Base-by-base conservation (phyloP, 2,888 invertebrate genomes). In the Gasteruption jaculator region DNA sequence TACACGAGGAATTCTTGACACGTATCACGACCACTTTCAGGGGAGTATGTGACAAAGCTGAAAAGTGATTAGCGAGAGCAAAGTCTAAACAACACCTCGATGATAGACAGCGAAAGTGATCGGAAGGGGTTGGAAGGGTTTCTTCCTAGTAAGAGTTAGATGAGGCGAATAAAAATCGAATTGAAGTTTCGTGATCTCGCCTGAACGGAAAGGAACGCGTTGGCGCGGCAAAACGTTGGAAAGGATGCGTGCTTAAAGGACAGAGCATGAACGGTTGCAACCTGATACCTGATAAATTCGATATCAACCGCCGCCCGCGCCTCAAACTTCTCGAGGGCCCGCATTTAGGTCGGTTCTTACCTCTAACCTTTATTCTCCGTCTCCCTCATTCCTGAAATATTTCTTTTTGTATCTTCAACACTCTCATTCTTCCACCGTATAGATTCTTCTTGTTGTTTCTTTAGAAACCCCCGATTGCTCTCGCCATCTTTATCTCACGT, bases 231-330 rank as follows among this genome's bases (percentile, higher is more conserved):
- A 58, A 61, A 58, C 50, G 57, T 45, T 46, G 33, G 48, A 45
- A 47, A 46, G 49, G 56, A 59, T 56, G 56, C 53, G 53, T 56
- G 54, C 55, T 52, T 54, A 54, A 44, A 53, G 51, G 51, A 58
- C 54, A 52, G 50, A 52, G 54, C 50, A 56, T 54, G 53, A 60
- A 56, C 58, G 53, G 55, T 56, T 47, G 66, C 57, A 65, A 67
- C 61, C 56, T 55, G 60, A 65, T 60, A 63, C 61, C 57, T 56
- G 58, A 65, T 65, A 65, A 66, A 67, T 65, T 66, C 59, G 66
- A 67, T 66, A 67, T 64, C 63, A 61, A 58, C 59, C 53, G 54
- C 52, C 60, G 57, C 54, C 57, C 53, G 58, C 49, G 53, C 57
- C 47, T 47, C n/a, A n/a, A n/a, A n/a, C n/a, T n/a, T n/a, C n/a